A percentile compares a stretch with the other conserved stretches of the same genome.
phyloP scores from a whole-genome alignment of 2,888 invertebrate species.

The Cerceris rybyensis region DNA sequence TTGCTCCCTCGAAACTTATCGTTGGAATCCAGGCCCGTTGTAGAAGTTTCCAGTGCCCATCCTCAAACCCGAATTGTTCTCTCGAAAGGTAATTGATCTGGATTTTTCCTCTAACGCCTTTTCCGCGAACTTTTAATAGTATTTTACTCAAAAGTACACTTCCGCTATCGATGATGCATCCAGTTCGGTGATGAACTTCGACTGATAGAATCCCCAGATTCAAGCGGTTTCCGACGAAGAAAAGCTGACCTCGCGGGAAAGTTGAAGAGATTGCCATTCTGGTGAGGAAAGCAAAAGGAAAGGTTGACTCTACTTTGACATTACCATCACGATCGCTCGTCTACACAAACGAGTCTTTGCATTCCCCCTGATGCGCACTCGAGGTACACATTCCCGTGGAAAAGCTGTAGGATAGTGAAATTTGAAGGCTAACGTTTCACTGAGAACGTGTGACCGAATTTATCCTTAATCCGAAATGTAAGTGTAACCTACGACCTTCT shows the following conservation, averaged over 20 bases:
- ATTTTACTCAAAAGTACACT: slow-evolving; percentile 53
- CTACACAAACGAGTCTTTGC: no score
- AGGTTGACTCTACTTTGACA: background rate
- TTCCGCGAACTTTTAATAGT: slow-evolving; percentile 65
- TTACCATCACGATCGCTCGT: background rate
- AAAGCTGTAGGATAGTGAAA: no score
- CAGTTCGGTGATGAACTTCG: slow-evolving; percentile 14
- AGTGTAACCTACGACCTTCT: no score
- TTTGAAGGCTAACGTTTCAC: no score
- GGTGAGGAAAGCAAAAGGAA: background rate
- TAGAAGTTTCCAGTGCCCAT: slow-evolving; percentile 40
- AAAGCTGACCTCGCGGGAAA: slow-evolving; percentile 20
- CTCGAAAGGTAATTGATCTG: slow-evolving; percentile 65
- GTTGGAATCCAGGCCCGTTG: slow-evolving; percentile 29
- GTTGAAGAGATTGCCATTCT: slow-evolving; percentile 21
- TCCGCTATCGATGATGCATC: slow-evolving; percentile 25
- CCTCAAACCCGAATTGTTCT: slow-evolving; percentile 59
- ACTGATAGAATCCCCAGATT: slow-evolving; percentile 37
- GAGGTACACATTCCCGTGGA: no score
- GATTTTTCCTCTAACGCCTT: slow-evolving; percentile 51
- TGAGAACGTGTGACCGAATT: no score
- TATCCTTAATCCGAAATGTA: no score
- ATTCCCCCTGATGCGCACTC: no score
- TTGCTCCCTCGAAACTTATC: slow-evolving; percentile 50
- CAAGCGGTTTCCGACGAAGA: slow-evolving; percentile 7